These are phyloP conservation scores for Cynaeus angustus DNA, from an alignment of 2,888 invertebrate genomes.

Conservation along the genomic window DNA sequence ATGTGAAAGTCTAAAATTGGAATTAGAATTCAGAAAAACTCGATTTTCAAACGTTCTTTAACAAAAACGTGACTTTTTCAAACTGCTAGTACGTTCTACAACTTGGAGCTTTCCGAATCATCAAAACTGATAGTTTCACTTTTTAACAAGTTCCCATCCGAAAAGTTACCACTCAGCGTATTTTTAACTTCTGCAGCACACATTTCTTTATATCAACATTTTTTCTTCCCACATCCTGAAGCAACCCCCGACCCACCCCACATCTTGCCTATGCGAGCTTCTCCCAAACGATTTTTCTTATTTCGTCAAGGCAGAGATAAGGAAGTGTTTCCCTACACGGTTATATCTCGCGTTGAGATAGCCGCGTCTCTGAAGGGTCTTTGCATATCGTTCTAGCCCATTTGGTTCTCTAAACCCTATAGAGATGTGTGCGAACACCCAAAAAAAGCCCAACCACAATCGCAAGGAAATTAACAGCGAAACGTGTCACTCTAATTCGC, in stretches of 20 bases:
- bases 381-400: conserved; percentile 66
- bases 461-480: conserved; percentile 21
- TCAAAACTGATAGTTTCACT: too few relatives aligned
- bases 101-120: too few relatives aligned
- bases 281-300: conserved; percentile 47
- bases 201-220: too few relatives aligned
- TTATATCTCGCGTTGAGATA: conserved; percentile 62
- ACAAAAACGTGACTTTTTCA: too few relatives aligned
- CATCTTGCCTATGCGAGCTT: conserved; percentile 1
- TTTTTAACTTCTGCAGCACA: too few relatives aligned
- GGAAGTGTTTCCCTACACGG: conserved; percentile 59
- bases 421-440: conserved; percentile 53
- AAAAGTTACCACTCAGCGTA: too few relatives aligned
- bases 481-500: conserved; percentile 37
- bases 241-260: neutral
- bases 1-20: too few relatives aligned
- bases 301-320: conserved; percentile 56
- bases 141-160: too few relatives aligned
- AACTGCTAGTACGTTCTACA: too few relatives aligned
- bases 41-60: too few relatives aligned
- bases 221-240: neutral
- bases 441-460: conserved; percentile 18
- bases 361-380: conserved; percentile 60
- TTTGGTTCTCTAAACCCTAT: conserved; percentile 58
- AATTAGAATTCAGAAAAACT: too few relatives aligned